Base-by-base conservation (phyloP, 2,113 vertebrate species). In the Plectropomus leopardus region DNA sequence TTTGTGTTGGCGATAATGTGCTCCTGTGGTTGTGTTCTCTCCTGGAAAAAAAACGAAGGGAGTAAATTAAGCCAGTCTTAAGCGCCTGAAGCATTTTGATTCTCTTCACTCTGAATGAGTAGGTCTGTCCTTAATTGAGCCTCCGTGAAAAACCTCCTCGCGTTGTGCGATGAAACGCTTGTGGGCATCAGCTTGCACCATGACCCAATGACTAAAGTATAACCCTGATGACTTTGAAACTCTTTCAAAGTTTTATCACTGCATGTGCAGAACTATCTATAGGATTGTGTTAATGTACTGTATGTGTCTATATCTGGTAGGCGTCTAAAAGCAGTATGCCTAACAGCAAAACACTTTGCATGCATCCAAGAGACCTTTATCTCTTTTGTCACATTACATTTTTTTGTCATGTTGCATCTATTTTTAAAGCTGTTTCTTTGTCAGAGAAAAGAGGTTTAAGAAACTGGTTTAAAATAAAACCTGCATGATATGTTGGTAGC, bases 191-290 rank as follows among this genome's bases (percentile, higher is more conserved):
- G 79, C 51, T 55, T 82, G 71, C 67, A 80, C 69, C 67, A n/a
- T 80, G 83, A 88, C 80, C 86, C 54, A 44, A 7, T 64, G 72
- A 82, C 66, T 85, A 19, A 83, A 82, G 60, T 26, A n/a, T 65
- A 83, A 80, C 51, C 78, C 72, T n/a, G 69, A 42, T 88, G 83
- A 88, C 79, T 90, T 88, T 91, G 80, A 92, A 86, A 63, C 55
- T 61, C 64, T 87, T 92, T 89, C 32, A 83, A 82, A 89, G 64
- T 80, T 88, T 69, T 50, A 71, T 75, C 70, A 59, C 48, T 76
- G 26, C 19, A 58, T 78, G 45, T 74, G 69, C 76, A 34, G 78
- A 73, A 69, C 58, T 58, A 57, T 61, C 70, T 74, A 79, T 68
- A 80, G 63, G 15, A 30, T 64, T 30, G 32, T 72, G 19, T 72